These are phyloP conservation scores for Otolemur crassicaudatus DNA, from an alignment of 2,797 vertebrate genomes.

Conservation along the genomic window DNA sequence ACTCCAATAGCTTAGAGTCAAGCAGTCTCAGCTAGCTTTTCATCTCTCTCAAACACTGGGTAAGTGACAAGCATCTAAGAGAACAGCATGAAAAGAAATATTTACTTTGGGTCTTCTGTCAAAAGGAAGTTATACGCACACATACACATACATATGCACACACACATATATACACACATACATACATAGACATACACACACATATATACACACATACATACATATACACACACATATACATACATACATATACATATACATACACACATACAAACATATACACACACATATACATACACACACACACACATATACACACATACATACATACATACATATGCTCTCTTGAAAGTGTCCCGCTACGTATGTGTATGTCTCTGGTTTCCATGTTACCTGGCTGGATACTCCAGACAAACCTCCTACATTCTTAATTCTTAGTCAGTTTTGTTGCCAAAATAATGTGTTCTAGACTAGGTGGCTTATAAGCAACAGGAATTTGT, in stretches of 20 bases:
- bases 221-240: neutral
- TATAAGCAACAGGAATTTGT: neutral
- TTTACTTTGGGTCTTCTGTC: neutral
- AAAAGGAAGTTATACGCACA: neutral
- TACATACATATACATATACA: neutral
- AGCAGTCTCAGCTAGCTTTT: neutral
- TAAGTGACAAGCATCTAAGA: neutral
- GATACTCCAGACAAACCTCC: too few relatives aligned
- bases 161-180: neutral
- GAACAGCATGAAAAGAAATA: neutral
- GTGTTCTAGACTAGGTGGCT: too few relatives aligned
- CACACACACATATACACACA: too few relatives aligned
- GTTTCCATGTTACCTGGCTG: too few relatives aligned
- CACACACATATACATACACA: too few relatives aligned
- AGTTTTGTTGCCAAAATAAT: neutral
- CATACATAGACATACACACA: accelerated
- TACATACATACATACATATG: too few relatives aligned
- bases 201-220: too few relatives aligned
- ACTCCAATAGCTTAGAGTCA: neutral
- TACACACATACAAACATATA: too few relatives aligned
- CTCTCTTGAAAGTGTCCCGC: too few relatives aligned
- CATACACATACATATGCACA: neutral
- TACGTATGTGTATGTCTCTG: too few relatives aligned
- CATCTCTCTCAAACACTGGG: neutral
- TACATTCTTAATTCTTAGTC: neutral